These are phyloP conservation scores for Todiramphus chloris DNA, from an alignment of 2,113 vertebrate species.

Conservation along the genomic window DNA sequence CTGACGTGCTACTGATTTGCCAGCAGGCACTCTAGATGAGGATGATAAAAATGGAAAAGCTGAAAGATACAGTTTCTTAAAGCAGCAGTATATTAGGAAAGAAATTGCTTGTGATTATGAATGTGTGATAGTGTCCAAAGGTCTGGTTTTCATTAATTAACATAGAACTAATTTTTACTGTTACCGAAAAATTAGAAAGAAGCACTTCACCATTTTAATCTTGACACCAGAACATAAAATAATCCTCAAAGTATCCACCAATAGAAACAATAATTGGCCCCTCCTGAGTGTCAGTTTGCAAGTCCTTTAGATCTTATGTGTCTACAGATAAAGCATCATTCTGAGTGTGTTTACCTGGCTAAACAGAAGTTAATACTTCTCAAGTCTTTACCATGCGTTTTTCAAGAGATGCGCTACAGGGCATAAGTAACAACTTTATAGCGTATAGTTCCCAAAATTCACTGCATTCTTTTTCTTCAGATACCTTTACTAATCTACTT, in stretches of 20 bases:
- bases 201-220: background rate
- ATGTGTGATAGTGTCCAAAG: background rate
- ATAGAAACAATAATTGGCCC: conserved; percentile 10
- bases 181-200: background rate
- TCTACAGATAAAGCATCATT: background rate
- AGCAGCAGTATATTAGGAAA: background rate
- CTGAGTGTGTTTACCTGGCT: conserved; percentile 8
- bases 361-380: conserved; percentile 7
- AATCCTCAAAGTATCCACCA: background rate
- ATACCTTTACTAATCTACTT: background rate
- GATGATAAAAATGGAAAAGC: conserved; percentile 67
- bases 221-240: background rate
- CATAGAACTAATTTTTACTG: background rate
- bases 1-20: conserved; percentile 62
- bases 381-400: background rate
- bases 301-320: background rate
- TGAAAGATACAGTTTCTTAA: conserved; percentile 59
- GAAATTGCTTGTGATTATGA: background rate
- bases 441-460: conserved; percentile 3
- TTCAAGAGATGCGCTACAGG: background rate
- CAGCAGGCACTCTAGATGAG: conserved; percentile 64
- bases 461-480: background rate
- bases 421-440: no score
- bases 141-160: background rate
- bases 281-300: background rate